Evolutionary conservation across 2,113 vertebrate genomes (phyloP).

Genomic region (Dipodomys merriami): DNA sequence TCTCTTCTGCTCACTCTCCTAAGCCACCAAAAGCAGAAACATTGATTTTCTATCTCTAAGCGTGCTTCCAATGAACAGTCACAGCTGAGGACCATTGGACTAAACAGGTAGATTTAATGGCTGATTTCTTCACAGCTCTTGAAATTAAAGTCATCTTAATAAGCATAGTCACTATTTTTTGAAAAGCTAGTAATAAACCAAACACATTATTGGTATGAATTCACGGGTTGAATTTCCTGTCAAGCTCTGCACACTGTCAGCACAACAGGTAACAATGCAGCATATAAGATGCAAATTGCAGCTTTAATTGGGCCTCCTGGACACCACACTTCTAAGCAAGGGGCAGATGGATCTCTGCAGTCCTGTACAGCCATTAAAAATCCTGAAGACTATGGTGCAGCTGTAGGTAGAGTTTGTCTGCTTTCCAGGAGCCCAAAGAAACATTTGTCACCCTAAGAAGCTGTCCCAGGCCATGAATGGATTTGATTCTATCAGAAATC

Average conservation of each 20-base stretch:
- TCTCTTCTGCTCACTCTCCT: not conserved
- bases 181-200: not conserved
- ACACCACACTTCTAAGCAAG: not conserved
- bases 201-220: not conserved
- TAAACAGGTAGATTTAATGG: not conserved
- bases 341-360: not conserved
- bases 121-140: not conserved
- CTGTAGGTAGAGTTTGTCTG: conserved; percentile 38
- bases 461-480: conserved; percentile 52
- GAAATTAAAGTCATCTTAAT: conserved; percentile 19
- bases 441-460: conserved; percentile 52
- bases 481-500: conserved; percentile 25
- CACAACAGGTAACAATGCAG: not conserved
- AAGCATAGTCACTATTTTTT: conserved; percentile 12
- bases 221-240: not conserved
- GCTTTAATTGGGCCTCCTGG: not conserved
- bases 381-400: conserved; percentile 14
- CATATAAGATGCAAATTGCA: not conserved
- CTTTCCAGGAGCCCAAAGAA: conserved; percentile 18
- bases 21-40: not conserved
- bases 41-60: not conserved
- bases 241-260: not conserved
- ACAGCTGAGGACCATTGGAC: not conserved
- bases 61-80: not conserved
- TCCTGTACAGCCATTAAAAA: conserved; percentile 13